Conservation (phyloP, 35 echinoderm and acorn worm genomes). For the Holothuria glaberrima region DNA sequence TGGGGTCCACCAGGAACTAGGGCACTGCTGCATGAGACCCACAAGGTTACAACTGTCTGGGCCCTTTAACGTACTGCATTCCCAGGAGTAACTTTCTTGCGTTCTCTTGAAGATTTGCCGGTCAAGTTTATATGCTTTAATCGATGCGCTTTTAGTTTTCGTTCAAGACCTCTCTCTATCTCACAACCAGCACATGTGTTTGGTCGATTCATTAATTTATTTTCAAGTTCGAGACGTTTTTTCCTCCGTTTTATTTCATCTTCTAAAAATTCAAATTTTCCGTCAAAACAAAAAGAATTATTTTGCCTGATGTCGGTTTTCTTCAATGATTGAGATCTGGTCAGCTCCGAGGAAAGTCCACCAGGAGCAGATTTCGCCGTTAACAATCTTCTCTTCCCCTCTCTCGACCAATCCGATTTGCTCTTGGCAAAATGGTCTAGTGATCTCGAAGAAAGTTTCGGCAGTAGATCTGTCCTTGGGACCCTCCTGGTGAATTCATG, state of each 20-base stretch:
- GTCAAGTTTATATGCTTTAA: conserved; percentile 12
- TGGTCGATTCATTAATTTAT: conserved; percentile 4
- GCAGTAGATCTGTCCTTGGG: neutral
- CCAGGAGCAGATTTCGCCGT: neutral
- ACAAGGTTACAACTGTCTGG: too few species aligned
- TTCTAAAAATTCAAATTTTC: neutral
- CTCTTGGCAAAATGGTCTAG: neutral
- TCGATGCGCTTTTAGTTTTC: neutral
- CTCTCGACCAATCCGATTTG: neutral
- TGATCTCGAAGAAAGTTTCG: neutral
- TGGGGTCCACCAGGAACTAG: too few species aligned
- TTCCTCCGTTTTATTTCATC: neutral
- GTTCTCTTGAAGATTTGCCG: conserved; percentile 1
- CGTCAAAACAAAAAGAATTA: neutral
- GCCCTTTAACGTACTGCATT: too few species aligned
- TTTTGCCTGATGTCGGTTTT: neutral
- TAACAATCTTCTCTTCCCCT: neutral
- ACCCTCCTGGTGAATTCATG: neutral
- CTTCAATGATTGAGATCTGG: neutral
- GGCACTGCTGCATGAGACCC: too few species aligned
- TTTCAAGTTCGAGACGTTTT: neutral
- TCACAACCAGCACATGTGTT: neutral
- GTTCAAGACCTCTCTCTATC: neutral
- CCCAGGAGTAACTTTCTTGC: neutral
- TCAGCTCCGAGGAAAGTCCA: neutral